These are phyloP conservation scores for Catocala nupta DNA, from an alignment of 2,888 invertebrate species.

Conservation along the genomic window DNA sequence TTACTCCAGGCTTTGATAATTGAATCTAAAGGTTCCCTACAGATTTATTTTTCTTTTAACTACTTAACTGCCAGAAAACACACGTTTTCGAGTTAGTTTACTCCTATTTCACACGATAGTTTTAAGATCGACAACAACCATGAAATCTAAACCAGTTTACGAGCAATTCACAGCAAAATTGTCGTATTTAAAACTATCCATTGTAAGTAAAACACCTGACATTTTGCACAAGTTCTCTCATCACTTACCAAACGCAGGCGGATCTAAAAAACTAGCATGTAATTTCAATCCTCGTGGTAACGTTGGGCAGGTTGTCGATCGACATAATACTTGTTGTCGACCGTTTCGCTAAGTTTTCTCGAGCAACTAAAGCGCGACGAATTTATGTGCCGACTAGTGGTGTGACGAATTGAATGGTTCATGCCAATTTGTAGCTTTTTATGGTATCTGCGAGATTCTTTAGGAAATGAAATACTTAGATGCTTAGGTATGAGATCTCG, in stretches of 20 bases:
- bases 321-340: constrained; percentile 14
- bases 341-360: constrained; percentile 23
- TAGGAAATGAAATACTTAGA: too few relatives aligned
- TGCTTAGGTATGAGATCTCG: too few relatives aligned
- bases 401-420: constrained; percentile 32
- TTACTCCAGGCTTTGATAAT: too few relatives aligned
- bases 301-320: constrained; percentile 15
- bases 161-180: not conserved
- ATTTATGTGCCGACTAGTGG: constrained; percentile 17
- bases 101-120: too few relatives aligned
- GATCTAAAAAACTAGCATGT: constrained; percentile 51
- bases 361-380: constrained; percentile 33
- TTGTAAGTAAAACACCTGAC: constrained; percentile 24
- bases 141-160: too few relatives aligned
- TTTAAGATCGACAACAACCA: too few relatives aligned
- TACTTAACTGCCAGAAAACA: too few relatives aligned
- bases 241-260: not conserved
- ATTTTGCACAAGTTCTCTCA: constrained; percentile 16
- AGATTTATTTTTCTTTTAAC: too few relatives aligned
- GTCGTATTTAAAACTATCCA: not conserved
- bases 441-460: too few relatives aligned
- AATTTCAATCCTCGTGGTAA: constrained; percentile 72
- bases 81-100: too few relatives aligned
- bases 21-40: too few relatives aligned
- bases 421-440: constrained; percentile 23